Percentiles rank a stretch among this genome's conserved stretches.
These are phyloP conservation scores for Pogonomyrmex barbatus DNA, from an alignment of 1,140 invertebrate genomes.

Conservation along the genomic window DNA sequence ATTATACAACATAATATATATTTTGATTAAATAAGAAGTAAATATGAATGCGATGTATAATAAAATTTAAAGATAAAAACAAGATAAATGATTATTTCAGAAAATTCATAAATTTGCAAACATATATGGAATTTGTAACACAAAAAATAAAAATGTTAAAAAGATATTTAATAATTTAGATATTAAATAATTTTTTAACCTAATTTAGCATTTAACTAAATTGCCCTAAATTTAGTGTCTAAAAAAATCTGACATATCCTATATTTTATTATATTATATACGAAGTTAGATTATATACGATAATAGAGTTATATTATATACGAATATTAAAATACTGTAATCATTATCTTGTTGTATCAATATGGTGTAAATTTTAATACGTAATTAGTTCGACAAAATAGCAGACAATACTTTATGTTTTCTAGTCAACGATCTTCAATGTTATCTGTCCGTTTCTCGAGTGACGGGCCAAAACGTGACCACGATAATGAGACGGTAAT, in stretches of 20 bases:
- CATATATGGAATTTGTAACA: not conserved
- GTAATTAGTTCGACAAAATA: not conserved
- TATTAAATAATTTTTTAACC: not conserved
- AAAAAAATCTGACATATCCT: not conserved
- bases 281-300: not conserved
- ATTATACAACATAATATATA: not conserved
- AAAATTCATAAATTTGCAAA: not conserved
- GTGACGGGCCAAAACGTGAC: constrained; percentile 39
- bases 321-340: not conserved
- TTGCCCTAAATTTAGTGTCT: constrained; percentile 5
- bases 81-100: not conserved
- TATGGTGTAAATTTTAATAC: not conserved
- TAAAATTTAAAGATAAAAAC: not conserved
- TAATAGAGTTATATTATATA: not conserved
- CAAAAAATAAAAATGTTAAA: not conserved
- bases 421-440: constrained; percentile 22
- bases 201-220: not conserved
- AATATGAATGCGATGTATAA: not conserved
- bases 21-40: not conserved
- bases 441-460: constrained; percentile 22
- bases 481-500: constrained; percentile 30
- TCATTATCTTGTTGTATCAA: not conserved
- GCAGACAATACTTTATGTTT: not conserved
- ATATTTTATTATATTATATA: not conserved
- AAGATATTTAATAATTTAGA: not conserved